Evolutionary conservation across 1,140 invertebrate species (phyloP).

Genomic region (Papilio polyxenes): DNA sequence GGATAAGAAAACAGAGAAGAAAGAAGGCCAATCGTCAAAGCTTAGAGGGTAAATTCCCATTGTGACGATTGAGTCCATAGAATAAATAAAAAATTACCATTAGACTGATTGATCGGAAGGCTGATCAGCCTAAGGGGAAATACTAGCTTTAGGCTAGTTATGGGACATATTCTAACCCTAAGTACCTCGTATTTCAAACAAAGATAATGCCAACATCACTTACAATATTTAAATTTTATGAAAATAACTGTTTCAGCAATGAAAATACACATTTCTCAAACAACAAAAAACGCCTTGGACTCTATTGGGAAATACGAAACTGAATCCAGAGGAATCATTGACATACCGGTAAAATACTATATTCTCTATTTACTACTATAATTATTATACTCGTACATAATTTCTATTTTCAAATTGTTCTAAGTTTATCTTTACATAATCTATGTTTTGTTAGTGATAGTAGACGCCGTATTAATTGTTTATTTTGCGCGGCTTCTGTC

Average conservation of each 20-base stretch:
- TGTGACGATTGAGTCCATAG: too few species aligned
- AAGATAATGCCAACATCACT: too few species aligned
- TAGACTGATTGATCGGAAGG: too few species aligned
- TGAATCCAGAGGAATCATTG: constrained; percentile 81
- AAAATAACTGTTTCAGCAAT: constrained; percentile 75
- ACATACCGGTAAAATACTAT: constrained; percentile 77
- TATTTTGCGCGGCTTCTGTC: neutral
- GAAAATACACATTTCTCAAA: constrained; percentile 85
- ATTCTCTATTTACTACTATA: neutral
- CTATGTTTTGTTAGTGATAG: neutral
- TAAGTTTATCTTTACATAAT: neutral
- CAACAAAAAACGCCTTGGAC: constrained; percentile 83
- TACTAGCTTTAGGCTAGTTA: too few species aligned
- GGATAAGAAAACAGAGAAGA: too few species aligned
- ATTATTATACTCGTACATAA: neutral
- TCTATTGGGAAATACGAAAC: constrained; percentile 82
- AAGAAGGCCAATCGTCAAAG: too few species aligned
- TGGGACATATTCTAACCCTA: too few species aligned
- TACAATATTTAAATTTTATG: neutral
- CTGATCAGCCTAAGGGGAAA: too few species aligned
- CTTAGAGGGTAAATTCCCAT: too few species aligned
- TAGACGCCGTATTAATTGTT: neutral
- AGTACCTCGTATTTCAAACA: too few species aligned
- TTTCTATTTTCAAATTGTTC: neutral
- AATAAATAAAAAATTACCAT: too few species aligned